Evolutionary conservation across 2,113 vertebrate genomes (phyloP).

Genomic region (Spilogale gracilis): DNA sequence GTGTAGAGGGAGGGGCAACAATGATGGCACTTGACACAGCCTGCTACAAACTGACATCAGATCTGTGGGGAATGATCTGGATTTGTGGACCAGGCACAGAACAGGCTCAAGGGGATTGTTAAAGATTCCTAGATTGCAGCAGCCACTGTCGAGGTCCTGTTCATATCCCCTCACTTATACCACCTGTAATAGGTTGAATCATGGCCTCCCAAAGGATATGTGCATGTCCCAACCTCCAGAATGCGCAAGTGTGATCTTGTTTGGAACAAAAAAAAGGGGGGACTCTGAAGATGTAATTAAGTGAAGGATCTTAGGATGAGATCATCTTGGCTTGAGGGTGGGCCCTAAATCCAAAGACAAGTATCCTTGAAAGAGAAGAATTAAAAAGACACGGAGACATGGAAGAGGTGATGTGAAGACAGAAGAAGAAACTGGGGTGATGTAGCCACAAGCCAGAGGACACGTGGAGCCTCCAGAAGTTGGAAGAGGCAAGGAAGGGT

Average conservation of each 20-base stretch:
- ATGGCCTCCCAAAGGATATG: neutral
- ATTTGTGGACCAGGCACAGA: neutral
- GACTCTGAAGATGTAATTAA: neutral
- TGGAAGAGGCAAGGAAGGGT: neutral
- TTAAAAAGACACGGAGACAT: neutral
- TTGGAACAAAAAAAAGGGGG: neutral
- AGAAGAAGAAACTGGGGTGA: neutral
- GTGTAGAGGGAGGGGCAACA: neutral
- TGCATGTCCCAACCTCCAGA: neutral
- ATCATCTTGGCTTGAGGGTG: neutral
- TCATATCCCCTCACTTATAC: neutral
- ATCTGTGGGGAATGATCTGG: neutral
- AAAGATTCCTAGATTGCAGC: neutral
- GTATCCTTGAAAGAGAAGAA: neutral
- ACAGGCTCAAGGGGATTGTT: neutral
- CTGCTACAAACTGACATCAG: neutral
- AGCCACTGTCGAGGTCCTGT: neutral
- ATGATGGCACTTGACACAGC: neutral
- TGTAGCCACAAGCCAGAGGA: neutral
- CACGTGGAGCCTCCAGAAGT: neutral
- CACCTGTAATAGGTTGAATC: neutral
- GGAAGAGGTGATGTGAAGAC: neutral
- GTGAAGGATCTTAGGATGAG: neutral
- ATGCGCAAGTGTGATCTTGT: neutral
- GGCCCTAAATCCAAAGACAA: neutral